Evolutionary conservation across 2,797 vertebrate species (phyloP), one percentile per base, ranked within the genome.

Genomic region (Characodon lateralis): DNA sequence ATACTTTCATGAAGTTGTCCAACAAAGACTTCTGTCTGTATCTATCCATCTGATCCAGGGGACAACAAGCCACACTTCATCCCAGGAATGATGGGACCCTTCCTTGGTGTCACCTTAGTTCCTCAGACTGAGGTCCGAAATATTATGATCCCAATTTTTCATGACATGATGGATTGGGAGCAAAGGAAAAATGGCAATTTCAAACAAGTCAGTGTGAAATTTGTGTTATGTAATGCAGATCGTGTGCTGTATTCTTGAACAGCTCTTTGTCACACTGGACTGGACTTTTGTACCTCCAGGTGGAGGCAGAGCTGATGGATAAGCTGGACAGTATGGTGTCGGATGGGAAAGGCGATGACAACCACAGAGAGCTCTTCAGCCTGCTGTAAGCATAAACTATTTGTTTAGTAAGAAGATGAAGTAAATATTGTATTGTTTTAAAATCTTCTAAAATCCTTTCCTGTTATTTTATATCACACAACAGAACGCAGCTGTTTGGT

Each of bases 81-180:
- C 92, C 98, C 98, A 0, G 98, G 98, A 81, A 99, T 99, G 98
- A 99, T 99, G 71, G 98, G 98, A 16, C 98, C 98, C 16, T 99
- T 99, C 86, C 95, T 99, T 69, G 98, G 98, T 2, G 98, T 99
- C 73, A 99, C 98, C 0, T 96, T 99, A 63, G 98, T 99, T 39
- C 98, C 98, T 58, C 98, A 99, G 88, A 96, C 93, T 0, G 98
- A 99, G 90, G 97, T 99, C 5, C 94, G 98, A 66, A 99, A 99
- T 78, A 98, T 99, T 79, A 99, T 99, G 98, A 99, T 99, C 85
- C 98, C 98, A 10, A 99, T 99, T 90, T 99, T 99, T 92, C 98
- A 99, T 10, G 98, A 99, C 90, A 99, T 99, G 98, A 99, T 99
- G 98, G 97, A 99, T 83, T 99, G 98, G 97, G 98, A 99, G 82